Evolutionary conservation across 1,140 invertebrate species (phyloP).

Genomic region (Listronotus oregonensis): DNA sequence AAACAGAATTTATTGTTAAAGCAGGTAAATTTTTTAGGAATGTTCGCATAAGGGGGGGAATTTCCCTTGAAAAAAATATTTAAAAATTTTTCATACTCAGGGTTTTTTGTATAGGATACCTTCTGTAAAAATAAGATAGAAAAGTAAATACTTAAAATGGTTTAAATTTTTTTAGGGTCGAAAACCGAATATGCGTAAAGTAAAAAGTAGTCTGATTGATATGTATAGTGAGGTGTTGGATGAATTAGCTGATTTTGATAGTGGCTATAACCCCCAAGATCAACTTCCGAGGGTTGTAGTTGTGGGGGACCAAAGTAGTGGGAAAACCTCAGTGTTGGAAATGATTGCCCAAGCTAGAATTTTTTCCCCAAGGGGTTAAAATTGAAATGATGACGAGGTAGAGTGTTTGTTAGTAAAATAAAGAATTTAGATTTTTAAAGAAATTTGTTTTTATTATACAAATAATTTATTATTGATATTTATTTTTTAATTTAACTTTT

Average conservation of each 20-base stretch:
- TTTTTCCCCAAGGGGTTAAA: constrained; percentile 83
- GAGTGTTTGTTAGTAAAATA: too few species aligned
- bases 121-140: too few species aligned
- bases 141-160: too few species aligned
- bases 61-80: too few species aligned
- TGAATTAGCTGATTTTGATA: constrained; percentile 90
- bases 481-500: too few species aligned
- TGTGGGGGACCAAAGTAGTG: constrained; percentile 99
- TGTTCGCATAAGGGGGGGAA: too few species aligned
- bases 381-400: constrained; percentile 77
- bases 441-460: too few species aligned
- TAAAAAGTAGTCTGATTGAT: constrained; percentile 79
- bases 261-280: constrained; percentile 91
- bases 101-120: too few species aligned
- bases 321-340: constrained; percentile 98
- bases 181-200: constrained; percentile 71
- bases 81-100: too few species aligned
- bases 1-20: constrained; percentile 89
- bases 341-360: constrained; percentile 98
- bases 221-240: constrained; percentile 99
- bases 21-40: constrained; percentile 64
- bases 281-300: constrained; percentile 97
- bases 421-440: not conserved
- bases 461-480: too few species aligned
- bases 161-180: constrained; percentile 22